phyloP scores from a whole-genome alignment of 2,113 vertebrate species.

The Egretta garzetta region DNA sequence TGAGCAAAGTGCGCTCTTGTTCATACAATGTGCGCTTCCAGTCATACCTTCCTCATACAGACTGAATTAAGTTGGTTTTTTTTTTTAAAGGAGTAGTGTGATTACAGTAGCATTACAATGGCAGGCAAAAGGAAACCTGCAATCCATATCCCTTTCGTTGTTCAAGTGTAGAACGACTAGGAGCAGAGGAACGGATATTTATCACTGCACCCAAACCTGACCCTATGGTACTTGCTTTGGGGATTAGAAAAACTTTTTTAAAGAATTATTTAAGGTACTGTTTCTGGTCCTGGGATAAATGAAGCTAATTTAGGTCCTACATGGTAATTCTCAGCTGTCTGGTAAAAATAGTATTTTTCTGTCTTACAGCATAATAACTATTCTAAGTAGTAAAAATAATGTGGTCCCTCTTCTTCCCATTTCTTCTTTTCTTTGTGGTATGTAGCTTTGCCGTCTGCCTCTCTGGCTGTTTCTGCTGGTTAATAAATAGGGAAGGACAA shows the following conservation, averaged over 20 bases:
- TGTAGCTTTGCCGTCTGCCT: not conserved
- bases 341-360: not conserved
- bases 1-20: not conserved
- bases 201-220: not conserved
- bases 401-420: not conserved
- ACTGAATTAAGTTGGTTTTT: not conserved
- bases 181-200: not conserved
- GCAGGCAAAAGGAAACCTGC: not conserved
- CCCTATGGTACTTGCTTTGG: not conserved
- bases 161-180: not conserved
- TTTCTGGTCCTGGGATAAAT: not conserved
- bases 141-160: accelerated
- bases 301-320: not conserved
- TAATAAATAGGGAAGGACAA: not conserved
- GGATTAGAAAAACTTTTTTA: not conserved
- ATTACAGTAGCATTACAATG: not conserved
- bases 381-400: not conserved
- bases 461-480: not conserved
- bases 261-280: not conserved
- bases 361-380: not conserved
- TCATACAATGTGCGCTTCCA: not conserved
- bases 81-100: not conserved
- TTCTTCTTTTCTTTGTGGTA: not conserved
- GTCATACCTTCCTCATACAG: not conserved
- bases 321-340: not conserved